Evolutionary conservation across 2,797 vertebrate species (phyloP).

Genomic region (Cottoperca gobio): DNA sequence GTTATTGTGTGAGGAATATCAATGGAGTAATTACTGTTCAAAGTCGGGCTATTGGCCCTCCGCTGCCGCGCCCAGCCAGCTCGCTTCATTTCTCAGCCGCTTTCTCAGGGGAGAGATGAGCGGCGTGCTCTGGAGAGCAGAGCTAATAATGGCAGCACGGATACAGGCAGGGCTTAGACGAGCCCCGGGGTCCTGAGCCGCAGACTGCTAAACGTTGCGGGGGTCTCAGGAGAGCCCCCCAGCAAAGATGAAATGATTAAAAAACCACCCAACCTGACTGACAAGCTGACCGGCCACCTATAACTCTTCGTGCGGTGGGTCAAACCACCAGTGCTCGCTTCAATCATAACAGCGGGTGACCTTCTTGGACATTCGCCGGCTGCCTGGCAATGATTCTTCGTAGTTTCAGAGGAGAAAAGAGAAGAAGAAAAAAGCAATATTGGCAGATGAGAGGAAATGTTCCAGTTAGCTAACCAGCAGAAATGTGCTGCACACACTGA

Average conservation of each 20-base stretch:
- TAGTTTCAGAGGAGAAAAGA: conserved; percentile 18
- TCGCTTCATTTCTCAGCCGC: conserved; percentile 95
- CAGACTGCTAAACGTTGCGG: conserved; percentile 97
- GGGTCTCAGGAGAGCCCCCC: conserved; percentile 92
- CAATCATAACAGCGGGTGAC: conserved; percentile 72
- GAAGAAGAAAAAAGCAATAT: conserved; percentile 35
- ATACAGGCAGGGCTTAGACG: conserved; percentile 92
- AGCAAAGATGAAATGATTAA: conserved; percentile 99
- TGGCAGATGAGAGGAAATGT: conserved; percentile 36
- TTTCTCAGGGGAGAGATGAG: conserved; percentile 94
- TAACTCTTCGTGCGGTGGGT: conserved; percentile 67
- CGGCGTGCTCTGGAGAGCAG: conserved; percentile 95
- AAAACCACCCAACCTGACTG: conserved; percentile 90
- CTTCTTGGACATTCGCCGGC: conserved; percentile 67
- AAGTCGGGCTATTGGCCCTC: conserved; percentile 89
- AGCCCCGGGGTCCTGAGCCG: conserved; percentile 95
- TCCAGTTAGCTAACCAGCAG: conserved; percentile 41
- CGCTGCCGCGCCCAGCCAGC: conserved; percentile 87
- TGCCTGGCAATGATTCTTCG: conserved; percentile 61
- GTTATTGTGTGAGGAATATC: conserved; percentile 99
- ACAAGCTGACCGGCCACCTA: conserved; percentile 89
- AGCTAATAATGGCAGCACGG: conserved; percentile 99
- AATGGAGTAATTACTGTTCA: conserved; percentile 99
- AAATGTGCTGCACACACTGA: conserved; percentile 32
- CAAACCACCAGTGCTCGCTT: conserved; percentile 65